Base-by-base conservation (phyloP, 2,113 vertebrate species). In the Rhegmatorhina hoffmannsi region DNA sequence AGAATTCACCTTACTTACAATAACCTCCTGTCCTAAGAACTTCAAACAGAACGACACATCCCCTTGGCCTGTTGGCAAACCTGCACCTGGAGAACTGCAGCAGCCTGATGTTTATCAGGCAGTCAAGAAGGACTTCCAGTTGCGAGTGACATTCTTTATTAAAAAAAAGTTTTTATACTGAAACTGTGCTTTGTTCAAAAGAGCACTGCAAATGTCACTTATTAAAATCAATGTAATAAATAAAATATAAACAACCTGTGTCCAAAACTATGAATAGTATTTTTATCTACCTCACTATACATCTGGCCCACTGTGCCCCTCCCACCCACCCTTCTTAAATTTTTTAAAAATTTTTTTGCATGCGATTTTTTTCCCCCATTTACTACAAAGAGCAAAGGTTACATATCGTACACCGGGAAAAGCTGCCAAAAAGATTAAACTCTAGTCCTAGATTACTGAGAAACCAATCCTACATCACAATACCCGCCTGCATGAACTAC, bases 271-370 rank as follows among this genome's bases (percentile, higher is more conserved):
- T 92, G 91, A 92, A 77, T 84, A 92, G 47, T 92, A 85, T 84
- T 92, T 77, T 80, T 88, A 83, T 95, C 90, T 96, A 92, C 87
- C 92, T 96, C 76, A 53, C 94, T 96, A 96, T 97, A 97, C 94
- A 96, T 95, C 93, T 93, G 93, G 91, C 96, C 92, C 94, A 59
- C 74, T 83, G 74, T 89, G 84, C 58, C 87, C 86, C 91, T 58
- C 94, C 95, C 87, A 12, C 95, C 95, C 95, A 23, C 90, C 94
- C 82, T 43, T 84, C 83, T 40, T 69, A 59, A 83, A 68, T 55
- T 56, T 83, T 89, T 88, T 75, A 93, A 85, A 93, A 88, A 76
- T 23, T 79, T 91, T 84, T 92, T 94, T 70, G 69, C 68, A 55
- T 84, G 88, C 56, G 13, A 70, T 87, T 68, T 89, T 88, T 93